Conservation (phyloP, 2,888 invertebrate genomes). For the Chloroclystis v-ata region DNA sequence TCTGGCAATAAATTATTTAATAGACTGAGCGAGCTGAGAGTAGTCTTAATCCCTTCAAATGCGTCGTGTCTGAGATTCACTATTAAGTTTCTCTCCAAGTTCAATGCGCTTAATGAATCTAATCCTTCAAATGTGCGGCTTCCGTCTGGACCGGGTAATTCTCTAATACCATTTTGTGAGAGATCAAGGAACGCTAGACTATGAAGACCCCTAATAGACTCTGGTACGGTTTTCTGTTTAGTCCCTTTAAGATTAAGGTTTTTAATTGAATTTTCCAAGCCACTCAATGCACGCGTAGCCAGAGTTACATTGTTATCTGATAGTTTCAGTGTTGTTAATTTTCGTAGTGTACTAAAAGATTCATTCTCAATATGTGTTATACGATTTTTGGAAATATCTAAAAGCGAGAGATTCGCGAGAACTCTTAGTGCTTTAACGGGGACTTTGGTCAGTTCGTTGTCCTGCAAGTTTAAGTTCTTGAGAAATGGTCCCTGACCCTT, state of each 20-base stretch:
- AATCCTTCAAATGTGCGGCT: conserved; percentile 85
- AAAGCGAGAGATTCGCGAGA: conserved; percentile 83
- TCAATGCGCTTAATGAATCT: conserved; percentile 89
- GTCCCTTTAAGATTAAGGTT: conserved; percentile 94
- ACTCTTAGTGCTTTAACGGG: conserved; percentile 84
- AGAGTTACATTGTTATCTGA: conserved; percentile 92
- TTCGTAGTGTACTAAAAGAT: conserved; percentile 84
- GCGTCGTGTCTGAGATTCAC: conserved; percentile 86
- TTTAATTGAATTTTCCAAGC: conserved; percentile 88
- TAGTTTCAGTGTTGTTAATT: conserved; percentile 88
- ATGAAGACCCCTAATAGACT: conserved; percentile 85
- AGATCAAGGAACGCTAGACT: conserved; percentile 92
- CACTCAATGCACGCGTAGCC: conserved; percentile 83
- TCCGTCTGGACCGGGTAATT: conserved; percentile 85
- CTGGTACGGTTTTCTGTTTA: conserved; percentile 87
- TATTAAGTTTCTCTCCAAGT: conserved; percentile 92
- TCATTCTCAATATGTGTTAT: conserved; percentile 84
- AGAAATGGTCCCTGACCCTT: conserved; percentile 88
- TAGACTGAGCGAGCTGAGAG: conserved; percentile 91
- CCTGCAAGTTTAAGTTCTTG: conserved; percentile 90
- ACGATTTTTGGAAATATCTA: conserved; percentile 91
- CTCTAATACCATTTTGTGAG: conserved; percentile 91
- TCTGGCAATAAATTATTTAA: conserved; percentile 92
- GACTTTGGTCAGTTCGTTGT: conserved; percentile 87
- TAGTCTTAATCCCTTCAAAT: conserved; percentile 87